Evolutionary conservation across 2,797 vertebrate species (phyloP), one percentile per base, ranked within the genome.

Genomic region (Coracias cyanogaster): DNA sequence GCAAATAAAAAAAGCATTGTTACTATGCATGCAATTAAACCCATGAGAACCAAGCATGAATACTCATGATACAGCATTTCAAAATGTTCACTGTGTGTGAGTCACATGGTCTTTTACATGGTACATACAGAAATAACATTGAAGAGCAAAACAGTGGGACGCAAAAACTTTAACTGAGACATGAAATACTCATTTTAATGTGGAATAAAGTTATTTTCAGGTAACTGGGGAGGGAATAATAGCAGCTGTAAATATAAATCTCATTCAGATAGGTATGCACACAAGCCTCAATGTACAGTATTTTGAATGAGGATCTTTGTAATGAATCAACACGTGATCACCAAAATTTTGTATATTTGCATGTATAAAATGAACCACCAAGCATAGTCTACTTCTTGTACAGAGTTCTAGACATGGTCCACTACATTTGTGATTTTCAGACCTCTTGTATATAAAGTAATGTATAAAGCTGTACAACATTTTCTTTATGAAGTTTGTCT

Each of bases 381-480:
- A 20, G 3, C 16, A 64, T 4, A 31, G 12, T 15, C 55, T 82
- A 48, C 11, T 70, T 84, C 22, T 83, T 39, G 8, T 17, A 25
- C 13, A 65, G 20, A 31, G 2, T 18, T 61, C 10, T 26, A 81
- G 15, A 46, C 31, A 18, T 25, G 3, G 5, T 77, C 31, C 57
- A 17, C 37, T 58, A 82, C 15, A 65, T 28, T 7, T 81, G 60
- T 93, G 31, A 41, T 57, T 97, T 96, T 84, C 84, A 92, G 81
- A 70, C 69, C 41, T 87, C 88, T 92, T 96, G 72, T 76, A 73
- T 20, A 60, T 41, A 67, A 78, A 39, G 18, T n/a, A 87, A 64
- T 67, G 17, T 37, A 82, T 35, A 67, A 70, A 87, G 2, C 2
- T 39, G 4, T n/a, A 39, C 4, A 46, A 10, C 46, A n/a, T 78